Conservation (phyloP, 2,888 invertebrate genomes). For the Tetragonisca angustula region DNA sequence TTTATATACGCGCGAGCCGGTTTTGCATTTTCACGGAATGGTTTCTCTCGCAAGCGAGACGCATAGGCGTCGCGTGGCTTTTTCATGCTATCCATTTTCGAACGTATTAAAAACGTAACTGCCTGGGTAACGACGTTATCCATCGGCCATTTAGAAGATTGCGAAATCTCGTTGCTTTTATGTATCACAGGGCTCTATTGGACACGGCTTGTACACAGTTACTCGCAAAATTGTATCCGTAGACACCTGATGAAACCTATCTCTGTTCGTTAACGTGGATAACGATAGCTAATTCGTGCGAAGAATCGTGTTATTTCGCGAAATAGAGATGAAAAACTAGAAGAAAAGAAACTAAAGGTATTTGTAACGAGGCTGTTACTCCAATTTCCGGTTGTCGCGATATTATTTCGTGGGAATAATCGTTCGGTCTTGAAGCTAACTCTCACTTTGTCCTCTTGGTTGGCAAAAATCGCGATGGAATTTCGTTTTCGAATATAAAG, state of each 20-base stretch:
- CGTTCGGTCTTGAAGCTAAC: not conserved
- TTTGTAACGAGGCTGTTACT: not conserved
- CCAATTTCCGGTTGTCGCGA: not conserved
- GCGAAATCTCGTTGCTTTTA: not conserved
- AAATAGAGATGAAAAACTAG: not conserved
- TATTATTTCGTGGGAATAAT: not conserved
- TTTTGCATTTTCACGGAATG: constrained; percentile 19
- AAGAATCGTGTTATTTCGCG: not conserved
- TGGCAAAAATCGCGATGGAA: not conserved
- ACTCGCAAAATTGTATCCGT: not conserved
- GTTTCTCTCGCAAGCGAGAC: not conserved
- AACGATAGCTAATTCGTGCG: not conserved
- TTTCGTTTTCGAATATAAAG: not conserved
- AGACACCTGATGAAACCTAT: not conserved
- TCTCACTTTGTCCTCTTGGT: not conserved
- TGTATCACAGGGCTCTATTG: not conserved
- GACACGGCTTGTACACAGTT: not conserved
- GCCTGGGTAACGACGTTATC: not conserved
- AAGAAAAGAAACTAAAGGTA: not conserved
- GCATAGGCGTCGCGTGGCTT: not conserved
- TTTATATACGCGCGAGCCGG: not conserved
- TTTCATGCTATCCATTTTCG: not conserved
- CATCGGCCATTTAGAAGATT: constrained; percentile 1
- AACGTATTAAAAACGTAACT: not conserved
- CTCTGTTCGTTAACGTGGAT: not conserved